These are phyloP conservation scores for Tethya wilhelma DNA, from an alignment of 37 sponge, comb jelly and placozoan species.

Conservation along the genomic window DNA sequence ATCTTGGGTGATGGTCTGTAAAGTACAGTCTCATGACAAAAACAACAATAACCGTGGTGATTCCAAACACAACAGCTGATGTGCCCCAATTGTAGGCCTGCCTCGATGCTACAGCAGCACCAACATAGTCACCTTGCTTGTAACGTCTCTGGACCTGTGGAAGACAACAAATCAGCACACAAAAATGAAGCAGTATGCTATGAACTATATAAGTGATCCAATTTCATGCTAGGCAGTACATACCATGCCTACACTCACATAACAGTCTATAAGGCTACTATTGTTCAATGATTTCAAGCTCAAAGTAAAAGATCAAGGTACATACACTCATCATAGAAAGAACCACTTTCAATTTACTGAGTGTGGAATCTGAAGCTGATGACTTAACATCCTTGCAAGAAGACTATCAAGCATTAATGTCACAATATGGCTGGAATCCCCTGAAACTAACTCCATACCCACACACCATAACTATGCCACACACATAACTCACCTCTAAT, in stretches of 20 bases:
- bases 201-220: too few relatives aligned
- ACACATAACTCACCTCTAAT: conserved; percentile 55
- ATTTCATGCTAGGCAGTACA: too few relatives aligned
- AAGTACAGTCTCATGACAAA: conserved; percentile 27
- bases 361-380: too few relatives aligned
- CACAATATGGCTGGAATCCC: too few relatives aligned
- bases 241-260: too few relatives aligned
- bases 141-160: conserved; percentile 48
- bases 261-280: too few relatives aligned
- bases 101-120: conserved; percentile 36
- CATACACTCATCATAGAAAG: conserved; percentile 4
- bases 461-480: neutral
- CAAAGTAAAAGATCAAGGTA: too few relatives aligned
- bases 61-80: conserved; percentile 42
- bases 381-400: neutral
- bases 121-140: conserved; percentile 37
- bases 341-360: neutral
- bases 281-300: too few relatives aligned
- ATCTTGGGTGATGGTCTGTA: neutral
- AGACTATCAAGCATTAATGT: neutral
- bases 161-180: too few relatives aligned
- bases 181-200: too few relatives aligned
- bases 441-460: conserved; percentile 1
- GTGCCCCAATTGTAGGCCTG: conserved; percentile 51
- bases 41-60: conserved; percentile 10